These are phyloP conservation scores for Corythaixoides concolor DNA, from an alignment of 2,113 vertebrate species.

Conservation along the genomic window DNA sequence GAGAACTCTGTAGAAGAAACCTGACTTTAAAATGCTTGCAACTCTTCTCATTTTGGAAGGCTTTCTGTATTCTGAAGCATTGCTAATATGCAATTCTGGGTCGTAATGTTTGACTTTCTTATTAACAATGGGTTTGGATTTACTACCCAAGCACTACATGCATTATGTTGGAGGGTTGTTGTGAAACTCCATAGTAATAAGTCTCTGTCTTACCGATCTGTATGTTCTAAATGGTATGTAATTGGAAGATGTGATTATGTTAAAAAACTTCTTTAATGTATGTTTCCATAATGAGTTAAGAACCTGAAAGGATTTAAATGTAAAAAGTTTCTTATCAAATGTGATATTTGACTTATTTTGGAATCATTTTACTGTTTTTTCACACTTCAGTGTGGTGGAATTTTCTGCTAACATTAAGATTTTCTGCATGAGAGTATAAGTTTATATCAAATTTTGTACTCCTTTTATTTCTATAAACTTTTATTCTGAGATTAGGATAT, in stretches of 20 bases:
- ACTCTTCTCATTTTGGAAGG: constrained; percentile 14
- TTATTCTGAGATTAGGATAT: neutral
- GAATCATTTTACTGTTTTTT: neutral
- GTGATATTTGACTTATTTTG: neutral
- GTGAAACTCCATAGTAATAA: neutral
- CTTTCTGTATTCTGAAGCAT: neutral
- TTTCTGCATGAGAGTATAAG: neutral
- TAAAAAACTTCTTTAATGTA: neutral
- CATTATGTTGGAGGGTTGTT: neutral
- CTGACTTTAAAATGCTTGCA: constrained; percentile 20
- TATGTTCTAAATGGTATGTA: neutral
- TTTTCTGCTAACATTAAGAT: neutral
- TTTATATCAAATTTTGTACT: neutral
- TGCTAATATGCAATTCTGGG: neutral
- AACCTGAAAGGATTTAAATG: neutral
- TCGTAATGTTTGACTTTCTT: neutral
- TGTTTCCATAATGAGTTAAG: neutral
- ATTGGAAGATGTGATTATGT: neutral
- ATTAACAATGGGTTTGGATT: neutral
- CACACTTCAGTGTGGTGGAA: neutral
- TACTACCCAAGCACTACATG: neutral
- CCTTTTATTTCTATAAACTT: neutral
- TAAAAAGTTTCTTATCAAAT: neutral
- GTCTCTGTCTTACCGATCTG: neutral
- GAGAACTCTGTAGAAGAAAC: neutral